These are phyloP conservation scores for Elegia similella DNA, from an alignment of 2,888 invertebrate species.

Conservation along the genomic window DNA sequence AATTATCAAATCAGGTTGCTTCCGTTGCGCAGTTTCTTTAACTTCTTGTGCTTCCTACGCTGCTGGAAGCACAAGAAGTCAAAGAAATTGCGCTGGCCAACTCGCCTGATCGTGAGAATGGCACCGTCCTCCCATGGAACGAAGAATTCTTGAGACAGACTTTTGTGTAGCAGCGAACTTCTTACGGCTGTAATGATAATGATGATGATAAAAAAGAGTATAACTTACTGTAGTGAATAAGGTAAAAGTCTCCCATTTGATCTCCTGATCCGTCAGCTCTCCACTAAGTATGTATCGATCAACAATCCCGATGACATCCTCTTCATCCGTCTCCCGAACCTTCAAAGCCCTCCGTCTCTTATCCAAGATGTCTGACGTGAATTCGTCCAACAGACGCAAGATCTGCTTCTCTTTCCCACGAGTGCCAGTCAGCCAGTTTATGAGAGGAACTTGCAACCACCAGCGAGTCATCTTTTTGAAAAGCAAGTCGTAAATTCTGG, in stretches of 20 bases:
- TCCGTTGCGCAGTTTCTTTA: no score
- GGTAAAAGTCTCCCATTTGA: constrained; percentile 50
- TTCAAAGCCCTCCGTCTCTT: constrained; percentile 41
- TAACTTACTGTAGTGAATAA: constrained; percentile 62
- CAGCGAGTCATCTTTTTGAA: constrained; percentile 58
- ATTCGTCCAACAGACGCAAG: constrained; percentile 37
- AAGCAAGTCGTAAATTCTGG: constrained; percentile 51
- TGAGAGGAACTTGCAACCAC: constrained; percentile 61
- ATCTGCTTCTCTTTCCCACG: constrained; percentile 37
- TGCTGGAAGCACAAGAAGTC: no score
- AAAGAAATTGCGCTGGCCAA: no score
- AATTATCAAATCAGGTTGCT: no score
- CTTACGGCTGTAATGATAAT: no score
- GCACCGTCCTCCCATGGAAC: no score
- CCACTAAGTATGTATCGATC: constrained; percentile 54
- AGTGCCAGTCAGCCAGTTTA: constrained; percentile 49
- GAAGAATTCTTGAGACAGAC: no score
- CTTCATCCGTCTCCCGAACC: constrained; percentile 22
- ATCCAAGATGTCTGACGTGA: constrained; percentile 45
- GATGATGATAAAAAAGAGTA: not conserved
- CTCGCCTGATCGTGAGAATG: no score
- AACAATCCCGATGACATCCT: constrained; percentile 48
- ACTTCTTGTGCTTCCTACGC: no score
- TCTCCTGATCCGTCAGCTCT: constrained; percentile 47
- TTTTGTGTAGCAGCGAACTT: no score